These are phyloP conservation scores for Ammodramus savannarum DNA, from an alignment of 2,113 vertebrate species.

Conservation along the genomic window DNA sequence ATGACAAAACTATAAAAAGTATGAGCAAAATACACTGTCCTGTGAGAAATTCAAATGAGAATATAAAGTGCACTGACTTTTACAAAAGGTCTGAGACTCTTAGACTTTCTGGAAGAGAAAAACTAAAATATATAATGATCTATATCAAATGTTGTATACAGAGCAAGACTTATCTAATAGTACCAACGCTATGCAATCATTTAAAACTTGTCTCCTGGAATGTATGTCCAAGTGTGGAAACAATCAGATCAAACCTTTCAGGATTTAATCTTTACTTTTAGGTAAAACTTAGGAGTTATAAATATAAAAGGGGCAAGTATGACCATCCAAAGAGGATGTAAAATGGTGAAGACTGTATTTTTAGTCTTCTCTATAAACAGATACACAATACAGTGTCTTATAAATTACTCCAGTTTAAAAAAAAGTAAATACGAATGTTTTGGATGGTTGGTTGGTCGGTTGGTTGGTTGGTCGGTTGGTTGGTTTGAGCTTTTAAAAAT, in stretches of 20 bases:
- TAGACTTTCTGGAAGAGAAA: background rate
- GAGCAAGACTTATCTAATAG: background rate
- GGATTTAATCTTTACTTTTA: background rate
- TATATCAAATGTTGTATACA: background rate
- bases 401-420: background rate
- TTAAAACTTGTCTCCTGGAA: background rate
- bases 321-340: background rate
- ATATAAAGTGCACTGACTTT: background rate
- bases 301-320: background rate
- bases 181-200: background rate
- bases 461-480: background rate
- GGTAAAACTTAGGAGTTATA: background rate
- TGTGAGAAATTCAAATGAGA: background rate
- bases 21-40: background rate
- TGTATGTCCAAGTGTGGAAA: background rate
- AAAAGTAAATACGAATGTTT: background rate
- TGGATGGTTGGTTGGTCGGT: background rate
- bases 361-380: background rate
- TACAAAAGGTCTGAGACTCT: background rate
- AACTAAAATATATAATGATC: background rate
- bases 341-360: background rate
- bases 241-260: background rate
- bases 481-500: background rate
- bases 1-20: background rate
- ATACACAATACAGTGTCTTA: background rate